These are phyloP conservation scores for Epizoanthus rinbou DNA, from an alignment of 92 coral and sea anemone species.

Conservation along the genomic window DNA sequence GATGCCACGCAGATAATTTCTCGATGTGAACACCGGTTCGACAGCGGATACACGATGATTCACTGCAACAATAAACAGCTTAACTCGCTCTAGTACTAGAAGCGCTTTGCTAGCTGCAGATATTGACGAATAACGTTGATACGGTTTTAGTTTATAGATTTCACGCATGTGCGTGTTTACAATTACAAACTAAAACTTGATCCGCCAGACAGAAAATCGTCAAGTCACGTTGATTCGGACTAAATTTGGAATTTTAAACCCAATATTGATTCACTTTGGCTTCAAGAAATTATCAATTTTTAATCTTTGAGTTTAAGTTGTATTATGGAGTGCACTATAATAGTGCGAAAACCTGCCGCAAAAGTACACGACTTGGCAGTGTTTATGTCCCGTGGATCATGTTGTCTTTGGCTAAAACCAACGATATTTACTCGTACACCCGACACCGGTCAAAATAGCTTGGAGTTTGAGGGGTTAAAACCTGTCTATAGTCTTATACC, in stretches of 20 bases:
- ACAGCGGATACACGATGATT: not conserved
- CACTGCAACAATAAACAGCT: not conserved
- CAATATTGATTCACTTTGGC: constrained; percentile 11
- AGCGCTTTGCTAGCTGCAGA: not conserved
- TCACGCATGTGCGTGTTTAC: constrained; percentile 37
- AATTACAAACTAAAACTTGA: constrained; percentile 34
- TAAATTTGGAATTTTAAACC: not conserved
- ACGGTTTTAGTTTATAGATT: not conserved
- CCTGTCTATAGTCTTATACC: too few species aligned
- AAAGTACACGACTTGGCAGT: not conserved
- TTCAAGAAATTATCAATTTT: constrained; percentile 17
- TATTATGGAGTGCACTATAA: not conserved
- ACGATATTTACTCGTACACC: too few species aligned
- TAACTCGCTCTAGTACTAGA: not conserved
- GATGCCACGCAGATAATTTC: not conserved
- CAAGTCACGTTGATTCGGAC: not conserved
- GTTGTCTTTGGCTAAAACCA: too few species aligned
- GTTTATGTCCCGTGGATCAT: not conserved
- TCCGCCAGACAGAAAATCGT: constrained; percentile 5
- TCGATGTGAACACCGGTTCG: not conserved
- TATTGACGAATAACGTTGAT: not conserved
- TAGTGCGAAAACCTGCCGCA: not conserved
- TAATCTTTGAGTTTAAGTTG: constrained; percentile 13
- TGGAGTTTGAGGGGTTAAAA: too few species aligned
- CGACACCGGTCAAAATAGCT: too few species aligned